Evolutionary conservation across 2,888 invertebrate genomes (phyloP).

Genomic region (Brenthis ino): DNA sequence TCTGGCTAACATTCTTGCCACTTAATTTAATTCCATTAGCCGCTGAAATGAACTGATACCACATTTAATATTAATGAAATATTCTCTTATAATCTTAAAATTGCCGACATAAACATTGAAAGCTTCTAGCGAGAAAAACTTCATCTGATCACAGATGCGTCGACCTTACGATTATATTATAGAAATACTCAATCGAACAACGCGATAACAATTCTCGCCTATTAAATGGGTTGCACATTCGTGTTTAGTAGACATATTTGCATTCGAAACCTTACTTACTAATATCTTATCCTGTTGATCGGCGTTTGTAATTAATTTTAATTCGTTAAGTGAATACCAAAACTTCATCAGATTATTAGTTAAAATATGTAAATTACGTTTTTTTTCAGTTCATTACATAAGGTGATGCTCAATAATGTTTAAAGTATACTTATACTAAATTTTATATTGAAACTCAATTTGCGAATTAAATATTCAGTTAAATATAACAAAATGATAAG

Average conservation of each 20-base stretch:
- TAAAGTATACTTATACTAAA: too few relatives aligned
- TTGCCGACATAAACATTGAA: background rate
- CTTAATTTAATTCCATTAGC: slow-evolving; percentile 26
- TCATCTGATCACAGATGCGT: background rate
- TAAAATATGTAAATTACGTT: background rate
- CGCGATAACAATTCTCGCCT: background rate
- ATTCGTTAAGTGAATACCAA: slow-evolving; percentile 17
- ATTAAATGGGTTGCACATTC: slow-evolving; percentile 9
- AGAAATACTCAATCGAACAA: background rate
- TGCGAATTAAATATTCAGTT: too few relatives aligned
- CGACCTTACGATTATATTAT: too few relatives aligned
- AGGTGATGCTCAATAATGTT: too few relatives aligned
- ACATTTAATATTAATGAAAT: slow-evolving; percentile 10
- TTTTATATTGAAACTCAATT: too few relatives aligned
- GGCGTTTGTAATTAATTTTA: slow-evolving; percentile 20
- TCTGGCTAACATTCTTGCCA: slow-evolving; percentile 41
- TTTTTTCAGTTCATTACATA: too few relatives aligned
- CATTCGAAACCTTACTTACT: slow-evolving; percentile 14
- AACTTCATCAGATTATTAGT: background rate
- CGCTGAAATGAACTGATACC: slow-evolving; percentile 15
- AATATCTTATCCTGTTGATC: slow-evolving; percentile 23
- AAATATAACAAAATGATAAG: too few relatives aligned
- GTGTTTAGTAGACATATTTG: slow-evolving; percentile 14
- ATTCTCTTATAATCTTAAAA: background rate
- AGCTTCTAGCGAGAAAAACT: background rate